A percentile compares a stretch with the other conserved stretches of the same genome.
phyloP scores from a whole-genome alignment of 1,140 invertebrate genomes.

The Oscheius sp. region DNA sequence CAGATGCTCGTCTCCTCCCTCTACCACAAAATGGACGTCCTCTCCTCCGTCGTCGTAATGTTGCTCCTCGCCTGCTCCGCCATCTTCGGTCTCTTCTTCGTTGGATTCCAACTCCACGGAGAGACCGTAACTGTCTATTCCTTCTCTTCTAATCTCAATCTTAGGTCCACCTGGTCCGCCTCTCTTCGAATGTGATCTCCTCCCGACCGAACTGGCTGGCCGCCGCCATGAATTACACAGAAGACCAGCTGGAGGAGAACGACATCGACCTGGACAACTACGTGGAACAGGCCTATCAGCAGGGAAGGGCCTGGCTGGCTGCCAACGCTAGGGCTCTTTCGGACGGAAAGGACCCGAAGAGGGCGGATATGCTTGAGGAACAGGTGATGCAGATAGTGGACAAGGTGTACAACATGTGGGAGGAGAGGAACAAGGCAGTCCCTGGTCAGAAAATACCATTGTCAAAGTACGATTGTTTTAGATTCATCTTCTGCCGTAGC shows the following conservation, averaged over 20 bases:
- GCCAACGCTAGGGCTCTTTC: slow-evolving; percentile 73
- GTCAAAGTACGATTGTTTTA: not conserved
- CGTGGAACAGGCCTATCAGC: slow-evolving; percentile 58
- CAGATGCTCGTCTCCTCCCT: slow-evolving; percentile 63
- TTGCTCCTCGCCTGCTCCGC: slow-evolving; percentile 62
- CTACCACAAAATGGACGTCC: slow-evolving; percentile 61
- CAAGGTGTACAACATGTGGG: slow-evolving; percentile 84
- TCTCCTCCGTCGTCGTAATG: slow-evolving; percentile 65
- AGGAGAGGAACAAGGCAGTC: slow-evolving; percentile 67
- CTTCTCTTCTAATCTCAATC: not conserved
- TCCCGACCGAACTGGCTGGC: slow-evolving; percentile 59
- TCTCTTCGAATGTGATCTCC: slow-evolving; percentile 77
- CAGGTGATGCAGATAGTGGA: slow-evolving; percentile 90
- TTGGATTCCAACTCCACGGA: slow-evolving; percentile 76
- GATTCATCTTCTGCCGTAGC: slow-evolving; percentile 10
- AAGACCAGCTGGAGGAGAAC: slow-evolving; percentile 52
- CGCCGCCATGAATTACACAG: slow-evolving; percentile 57
- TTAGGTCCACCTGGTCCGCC: slow-evolving; percentile 77
- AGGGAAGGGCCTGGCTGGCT: slow-evolving; percentile 56
- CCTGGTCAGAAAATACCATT: not conserved
- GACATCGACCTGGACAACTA: slow-evolving; percentile 59
- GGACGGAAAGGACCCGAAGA: slow-evolving; percentile 76
- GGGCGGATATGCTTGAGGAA: slow-evolving; percentile 80
- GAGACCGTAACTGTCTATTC: slow-evolving; percentile 70
- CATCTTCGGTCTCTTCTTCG: slow-evolving; percentile 63